Evolutionary conservation across 2,113 vertebrate genomes (phyloP).

Genomic region (Ginglymostoma cirratum): DNA sequence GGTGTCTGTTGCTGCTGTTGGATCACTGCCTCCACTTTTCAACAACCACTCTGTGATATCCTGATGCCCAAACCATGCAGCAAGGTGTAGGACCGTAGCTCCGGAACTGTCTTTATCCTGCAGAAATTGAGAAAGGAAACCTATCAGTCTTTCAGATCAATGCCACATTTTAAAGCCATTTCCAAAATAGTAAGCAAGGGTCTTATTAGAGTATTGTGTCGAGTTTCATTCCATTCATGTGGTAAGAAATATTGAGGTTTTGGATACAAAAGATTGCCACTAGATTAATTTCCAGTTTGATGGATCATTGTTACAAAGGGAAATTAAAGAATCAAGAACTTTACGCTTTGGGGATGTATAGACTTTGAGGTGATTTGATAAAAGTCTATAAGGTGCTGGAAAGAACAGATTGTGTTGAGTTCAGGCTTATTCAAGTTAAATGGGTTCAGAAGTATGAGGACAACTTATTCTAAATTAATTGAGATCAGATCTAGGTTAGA

Average conservation of each 20-base stretch:
- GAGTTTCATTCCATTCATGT: background rate
- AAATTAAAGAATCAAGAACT: background rate
- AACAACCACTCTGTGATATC: constrained; percentile 86
- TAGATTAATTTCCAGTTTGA: background rate
- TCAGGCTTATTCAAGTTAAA: too few relatives aligned
- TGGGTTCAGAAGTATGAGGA: background rate
- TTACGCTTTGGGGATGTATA: background rate
- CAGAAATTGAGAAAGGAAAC: constrained; percentile 7
- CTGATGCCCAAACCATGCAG: constrained; percentile 89
- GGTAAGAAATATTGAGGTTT: background rate
- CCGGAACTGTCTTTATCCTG: constrained; percentile 89
- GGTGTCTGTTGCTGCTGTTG: constrained; percentile 71
- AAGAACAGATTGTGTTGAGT: background rate
- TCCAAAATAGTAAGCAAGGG: background rate
- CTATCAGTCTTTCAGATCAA: background rate
- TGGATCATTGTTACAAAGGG: background rate
- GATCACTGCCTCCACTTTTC: constrained; percentile 70
- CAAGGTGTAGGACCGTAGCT: constrained; percentile 86
- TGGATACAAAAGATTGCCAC: background rate
- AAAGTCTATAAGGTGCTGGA: background rate
- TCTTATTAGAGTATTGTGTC: background rate
- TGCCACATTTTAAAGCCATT: background rate
- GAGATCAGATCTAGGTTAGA: background rate
- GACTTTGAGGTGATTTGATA: background rate
- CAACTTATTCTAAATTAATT: background rate